Conservation (phyloP, 1,140 invertebrate genomes). For the Habropoda laboriosa region DNA sequence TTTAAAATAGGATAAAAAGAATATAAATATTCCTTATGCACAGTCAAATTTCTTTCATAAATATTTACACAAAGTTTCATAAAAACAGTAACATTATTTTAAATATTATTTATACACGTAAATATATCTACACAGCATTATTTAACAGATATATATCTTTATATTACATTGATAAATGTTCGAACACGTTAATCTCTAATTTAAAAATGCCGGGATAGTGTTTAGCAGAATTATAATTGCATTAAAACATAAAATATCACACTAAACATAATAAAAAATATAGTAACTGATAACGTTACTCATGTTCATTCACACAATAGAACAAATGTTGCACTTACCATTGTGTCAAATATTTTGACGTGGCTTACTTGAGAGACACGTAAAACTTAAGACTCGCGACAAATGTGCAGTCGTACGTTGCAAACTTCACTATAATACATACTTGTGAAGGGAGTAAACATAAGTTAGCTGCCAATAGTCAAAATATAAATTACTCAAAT, state of each 20-base stretch:
- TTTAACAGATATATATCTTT: neutral
- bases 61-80: neutral
- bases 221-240: neutral
- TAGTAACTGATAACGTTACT: neutral
- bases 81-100: neutral
- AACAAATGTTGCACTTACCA: constrained; percentile 24
- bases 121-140: neutral
- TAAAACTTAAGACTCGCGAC: constrained; percentile 2
- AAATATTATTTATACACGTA: too few relatives aligned
- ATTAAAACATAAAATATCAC: neutral
- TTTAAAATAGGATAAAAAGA: neutral
- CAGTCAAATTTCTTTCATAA: neutral
- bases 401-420: neutral
- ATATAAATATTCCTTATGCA: neutral
- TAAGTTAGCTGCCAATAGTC: constrained; percentile 11
- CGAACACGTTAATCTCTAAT: neutral
- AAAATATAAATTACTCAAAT: constrained; percentile 25
- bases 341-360: constrained; percentile 47
- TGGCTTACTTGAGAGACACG: constrained; percentile 21
- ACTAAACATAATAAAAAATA: neutral
- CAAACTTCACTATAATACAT: constrained; percentile 12
- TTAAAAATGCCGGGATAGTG: neutral
- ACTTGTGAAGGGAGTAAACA: neutral
- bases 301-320: neutral
- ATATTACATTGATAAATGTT: neutral